Base-by-base conservation (phyloP, 2,797 vertebrate genomes). In the Arctocebus calabarensis region DNA sequence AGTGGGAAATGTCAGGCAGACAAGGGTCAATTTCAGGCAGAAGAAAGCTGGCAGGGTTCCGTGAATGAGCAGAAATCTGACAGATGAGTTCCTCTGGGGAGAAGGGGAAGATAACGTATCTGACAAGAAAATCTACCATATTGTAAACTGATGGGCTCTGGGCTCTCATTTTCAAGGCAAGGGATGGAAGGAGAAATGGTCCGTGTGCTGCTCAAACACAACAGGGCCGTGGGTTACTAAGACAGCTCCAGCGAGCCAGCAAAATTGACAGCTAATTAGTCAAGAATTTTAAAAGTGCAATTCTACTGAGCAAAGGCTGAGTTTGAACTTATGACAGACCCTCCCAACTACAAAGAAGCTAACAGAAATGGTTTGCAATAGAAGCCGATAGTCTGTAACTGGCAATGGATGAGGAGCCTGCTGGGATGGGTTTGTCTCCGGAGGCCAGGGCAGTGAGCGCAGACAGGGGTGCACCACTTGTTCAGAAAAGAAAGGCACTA, bases 151-250 rank as follows among this genome's bases (percentile, higher is more conserved):
- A 61, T 29, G 34, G 1, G 3, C 34, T 81, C 75, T 34, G 52
- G 55, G 12, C 70, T 89, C 77, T 90, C 90, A 43, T 94, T 87
- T 91, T 82, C 79, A 34, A 75, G 75, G 68, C 32, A 37, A 82
- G 62, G 87, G 66, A 87, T 84, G 75, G 62, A 89, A 75, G 23
- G 1, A 84, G 84, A 88, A 88, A 86, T 25, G 70, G 43, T 61
- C 14, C 12, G 32, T 19, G 73, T 66, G 29, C 29, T 82, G 74
- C 48, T 37, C 73, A 88, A 94, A 32, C 22, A 79, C 64, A 75
- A n/a, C 62, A 19, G 14, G 59, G 37, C 37, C 52, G 2, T 17
- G 11, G 13, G n/a, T 23, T n/a, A 37, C 86, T 22, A n/a, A 34
- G n/a, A 71, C 11, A 13, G 34, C 71, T 68, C 32, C n/a, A 70